Evolutionary conservation across 2,888 invertebrate species (phyloP).

Genomic region (Lydus trimaculatus): DNA sequence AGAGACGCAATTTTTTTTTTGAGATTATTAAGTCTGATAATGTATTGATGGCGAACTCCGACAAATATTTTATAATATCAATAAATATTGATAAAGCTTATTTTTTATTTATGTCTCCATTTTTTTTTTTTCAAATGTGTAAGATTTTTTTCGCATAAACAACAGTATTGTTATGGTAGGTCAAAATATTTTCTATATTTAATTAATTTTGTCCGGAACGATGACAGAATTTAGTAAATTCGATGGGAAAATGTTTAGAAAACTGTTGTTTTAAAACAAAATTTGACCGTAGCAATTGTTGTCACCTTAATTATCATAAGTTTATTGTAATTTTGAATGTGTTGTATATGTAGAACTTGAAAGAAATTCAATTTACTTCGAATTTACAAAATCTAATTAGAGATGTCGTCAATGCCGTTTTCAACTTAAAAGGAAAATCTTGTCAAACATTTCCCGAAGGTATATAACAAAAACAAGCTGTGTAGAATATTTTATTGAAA

Average conservation of each 20-base stretch:
- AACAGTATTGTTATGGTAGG: not conserved
- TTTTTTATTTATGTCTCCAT: not conserved
- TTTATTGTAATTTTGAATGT: not conserved
- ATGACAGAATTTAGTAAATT: no score
- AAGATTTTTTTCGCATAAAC: slow-evolving; percentile 1
- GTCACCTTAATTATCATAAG: not conserved
- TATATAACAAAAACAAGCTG: not conserved
- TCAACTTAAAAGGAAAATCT: slow-evolving; percentile 6
- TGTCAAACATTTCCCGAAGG: not conserved
- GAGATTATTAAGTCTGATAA: not conserved
- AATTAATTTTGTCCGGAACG: no score
- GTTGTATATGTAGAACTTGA: not conserved
- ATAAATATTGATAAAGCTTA: slow-evolving; percentile 12
- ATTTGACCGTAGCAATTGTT: not conserved
- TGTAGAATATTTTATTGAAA: not conserved
- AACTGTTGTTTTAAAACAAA: not conserved
- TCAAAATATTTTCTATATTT: not conserved
- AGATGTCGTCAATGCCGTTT: not conserved
- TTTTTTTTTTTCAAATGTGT: not conserved
- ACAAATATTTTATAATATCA: slow-evolving; percentile 7
- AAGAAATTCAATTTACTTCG: not conserved
- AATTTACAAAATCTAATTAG: not conserved
- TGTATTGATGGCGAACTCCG: not conserved
- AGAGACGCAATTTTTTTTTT: not conserved
- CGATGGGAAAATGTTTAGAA: not conserved